Evolutionary conservation across 2,888 invertebrate genomes (phyloP), one percentile per base, ranked within the genome.

Genomic region (Drosophila demipolita): DNA sequence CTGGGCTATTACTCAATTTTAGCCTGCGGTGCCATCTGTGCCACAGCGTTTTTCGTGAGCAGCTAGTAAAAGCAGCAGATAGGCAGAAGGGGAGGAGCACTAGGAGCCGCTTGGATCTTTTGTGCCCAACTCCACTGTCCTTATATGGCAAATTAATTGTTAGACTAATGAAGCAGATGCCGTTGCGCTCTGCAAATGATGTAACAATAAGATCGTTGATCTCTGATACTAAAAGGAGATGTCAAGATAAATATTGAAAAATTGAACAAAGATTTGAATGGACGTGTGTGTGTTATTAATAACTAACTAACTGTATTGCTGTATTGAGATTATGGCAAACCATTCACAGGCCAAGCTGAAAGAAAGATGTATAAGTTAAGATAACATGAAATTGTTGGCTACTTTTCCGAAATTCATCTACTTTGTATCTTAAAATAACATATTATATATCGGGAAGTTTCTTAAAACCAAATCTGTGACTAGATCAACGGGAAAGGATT

Each of bases 1-100:
- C 77, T 63, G 78, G 85, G 83, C 79, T 86, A 90, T 89, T 89
- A 87, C 88, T 87, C 87, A 87, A 89, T 87, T 87, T 76, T 82
- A 69, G 77, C 82, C 83, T 72, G 87, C 70, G 85, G 88, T 77
- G 80, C 77, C 77, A 82, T 77, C 82, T 76, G 80, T 67, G 77
- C 70, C 52, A 54, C 48, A 62, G 32, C 40, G 20, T 53, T 23
- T 49, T 17, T 59, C 66, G 52, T 52, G 72, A 75, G 61, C 20
- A 60, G 72, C 48, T 29, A 45, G 38, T n/a, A 26, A 35, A 40
- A 48, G 29, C 50, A 8, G 36, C 20, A 36, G 66, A 23, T 50
- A 12, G 32, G 6, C 11, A 40, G 40, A 38, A n/a, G 33, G 12
- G 29, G 3, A 23, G 55, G 45, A 57, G 55, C 2, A 7, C 4